A percentile compares a stretch with the other conserved stretches of the same genome.
Conservation (phyloP, 2,888 invertebrate species). For the Trichogramma dendrolimi region DNA sequence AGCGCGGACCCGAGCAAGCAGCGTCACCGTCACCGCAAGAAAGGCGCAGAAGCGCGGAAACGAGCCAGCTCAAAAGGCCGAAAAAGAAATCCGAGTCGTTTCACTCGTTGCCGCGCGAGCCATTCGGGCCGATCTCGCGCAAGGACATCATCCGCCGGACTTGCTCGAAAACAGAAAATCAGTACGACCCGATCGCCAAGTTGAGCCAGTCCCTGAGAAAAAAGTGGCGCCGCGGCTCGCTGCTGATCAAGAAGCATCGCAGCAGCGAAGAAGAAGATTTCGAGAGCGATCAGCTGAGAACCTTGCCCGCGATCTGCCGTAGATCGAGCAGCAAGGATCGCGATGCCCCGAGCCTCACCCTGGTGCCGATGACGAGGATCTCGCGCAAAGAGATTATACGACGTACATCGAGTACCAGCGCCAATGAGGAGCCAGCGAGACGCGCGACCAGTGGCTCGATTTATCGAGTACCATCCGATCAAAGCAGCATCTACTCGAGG, state of each 20-base stretch:
- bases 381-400: conserved; percentile 46
- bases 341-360: conserved; percentile 18
- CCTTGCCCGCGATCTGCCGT: conserved; percentile 40
- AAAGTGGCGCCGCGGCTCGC: conserved; percentile 23
- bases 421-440: neutral
- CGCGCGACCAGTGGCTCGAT: conserved; percentile 15
- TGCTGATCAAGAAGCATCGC: conserved; percentile 16
- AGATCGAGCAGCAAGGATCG: conserved; percentile 28
- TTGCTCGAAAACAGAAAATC: conserved; percentile 31
- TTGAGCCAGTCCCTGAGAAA: conserved; percentile 35
- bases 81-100: conserved; percentile 25
- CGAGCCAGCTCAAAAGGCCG: neutral
- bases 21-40: neutral
- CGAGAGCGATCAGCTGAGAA: conserved; percentile 33
- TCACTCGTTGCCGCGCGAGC: conserved; percentile 22
- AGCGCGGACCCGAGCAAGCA: neutral
- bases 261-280: conserved; percentile 17
- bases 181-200: conserved; percentile 27
- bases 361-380: conserved; percentile 32
- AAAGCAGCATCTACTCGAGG: conserved; percentile 1
- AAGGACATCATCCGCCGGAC: conserved; percentile 38
- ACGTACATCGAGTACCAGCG: conserved; percentile 31
- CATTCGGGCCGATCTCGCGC: conserved; percentile 35
- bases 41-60: neutral
- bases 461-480: neutral